Conservation (phyloP, 2,888 invertebrate genomes). For the Erebia aethiops region DNA sequence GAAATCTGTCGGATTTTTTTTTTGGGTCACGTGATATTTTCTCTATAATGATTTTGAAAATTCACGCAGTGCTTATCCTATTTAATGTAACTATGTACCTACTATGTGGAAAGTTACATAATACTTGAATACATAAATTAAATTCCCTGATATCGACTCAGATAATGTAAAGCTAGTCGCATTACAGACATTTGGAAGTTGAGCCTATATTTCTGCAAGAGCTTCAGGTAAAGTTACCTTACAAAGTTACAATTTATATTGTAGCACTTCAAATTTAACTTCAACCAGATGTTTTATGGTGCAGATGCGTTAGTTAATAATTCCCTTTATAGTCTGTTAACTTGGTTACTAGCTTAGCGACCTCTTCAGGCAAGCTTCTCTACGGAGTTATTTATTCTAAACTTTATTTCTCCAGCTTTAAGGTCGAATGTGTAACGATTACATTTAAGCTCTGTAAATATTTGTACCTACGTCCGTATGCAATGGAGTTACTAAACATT, state of each 20-base stretch:
- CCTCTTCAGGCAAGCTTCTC: slow-evolving; percentile 41
- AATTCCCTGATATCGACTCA: no score
- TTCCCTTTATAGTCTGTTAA: slow-evolving; percentile 56
- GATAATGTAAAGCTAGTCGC: not conserved
- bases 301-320: slow-evolving; percentile 54
- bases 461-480: slow-evolving; percentile 39
- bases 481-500: slow-evolving; percentile 39
- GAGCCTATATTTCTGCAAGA: not conserved
- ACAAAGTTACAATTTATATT: slow-evolving; percentile 30
- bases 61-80: no score
- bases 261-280: slow-evolving; percentile 42
- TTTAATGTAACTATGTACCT: no score
- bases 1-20: no score
- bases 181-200: not conserved
- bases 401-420: slow-evolving; percentile 25
- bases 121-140: no score
- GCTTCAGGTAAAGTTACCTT: slow-evolving; percentile 3
- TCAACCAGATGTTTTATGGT: slow-evolving; percentile 46
- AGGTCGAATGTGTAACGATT: slow-evolving; percentile 22
- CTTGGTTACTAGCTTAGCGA: slow-evolving; percentile 50
- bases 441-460: slow-evolving; percentile 45
- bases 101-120: no score
- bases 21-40: no score
- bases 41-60: no score
- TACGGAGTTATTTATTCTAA: slow-evolving; percentile 24